phyloP scores from a whole-genome alignment of 2,797 vertebrate genomes.

The Myripristis jacobus region DNA sequence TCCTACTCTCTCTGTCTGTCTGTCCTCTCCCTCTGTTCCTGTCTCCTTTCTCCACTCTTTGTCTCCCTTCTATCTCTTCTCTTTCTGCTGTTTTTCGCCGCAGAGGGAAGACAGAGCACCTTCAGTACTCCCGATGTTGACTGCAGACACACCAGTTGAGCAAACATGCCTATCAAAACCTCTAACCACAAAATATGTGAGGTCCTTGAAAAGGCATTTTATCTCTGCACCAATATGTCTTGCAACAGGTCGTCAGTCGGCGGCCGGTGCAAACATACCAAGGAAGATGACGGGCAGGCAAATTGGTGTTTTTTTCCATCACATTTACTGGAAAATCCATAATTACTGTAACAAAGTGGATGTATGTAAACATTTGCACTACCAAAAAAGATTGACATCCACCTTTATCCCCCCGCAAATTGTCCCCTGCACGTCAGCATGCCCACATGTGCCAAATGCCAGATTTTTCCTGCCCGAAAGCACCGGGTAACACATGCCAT shows the following conservation, averaged over 20 bases:
- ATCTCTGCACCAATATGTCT: constrained; percentile 3
- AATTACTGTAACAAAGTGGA: constrained; percentile 42
- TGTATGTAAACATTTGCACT: constrained; percentile 51
- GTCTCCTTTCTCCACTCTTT: background rate
- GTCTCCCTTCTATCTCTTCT: background rate
- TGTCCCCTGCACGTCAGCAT: constrained; percentile 13
- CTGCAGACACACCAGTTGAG: constrained; percentile 53
- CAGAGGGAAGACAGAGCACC: constrained; percentile 14
- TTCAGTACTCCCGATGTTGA: constrained; percentile 42
- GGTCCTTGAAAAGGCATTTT: constrained; percentile 28
- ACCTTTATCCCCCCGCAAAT: constrained; percentile 6
- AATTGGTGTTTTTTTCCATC: constrained; percentile 21
- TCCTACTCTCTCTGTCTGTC: background rate
- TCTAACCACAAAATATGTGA: constrained; percentile 32
- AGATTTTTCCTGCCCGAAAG: constrained; percentile 2
- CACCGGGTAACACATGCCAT: constrained; percentile 29
- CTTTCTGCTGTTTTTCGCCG: background rate
- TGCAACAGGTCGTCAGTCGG: constrained; percentile 8
- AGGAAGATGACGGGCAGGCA: background rate
- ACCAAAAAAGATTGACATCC: constrained; percentile 27
- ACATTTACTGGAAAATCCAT: constrained; percentile 39
- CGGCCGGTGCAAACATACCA: constrained; percentile 1
- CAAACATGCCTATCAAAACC: constrained; percentile 56
- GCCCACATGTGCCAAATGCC: constrained; percentile 9
- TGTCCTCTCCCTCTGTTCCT: background rate